phyloP scores from a whole-genome alignment of 2,888 invertebrate genomes.

The Hemicrepidius hirtus region DNA sequence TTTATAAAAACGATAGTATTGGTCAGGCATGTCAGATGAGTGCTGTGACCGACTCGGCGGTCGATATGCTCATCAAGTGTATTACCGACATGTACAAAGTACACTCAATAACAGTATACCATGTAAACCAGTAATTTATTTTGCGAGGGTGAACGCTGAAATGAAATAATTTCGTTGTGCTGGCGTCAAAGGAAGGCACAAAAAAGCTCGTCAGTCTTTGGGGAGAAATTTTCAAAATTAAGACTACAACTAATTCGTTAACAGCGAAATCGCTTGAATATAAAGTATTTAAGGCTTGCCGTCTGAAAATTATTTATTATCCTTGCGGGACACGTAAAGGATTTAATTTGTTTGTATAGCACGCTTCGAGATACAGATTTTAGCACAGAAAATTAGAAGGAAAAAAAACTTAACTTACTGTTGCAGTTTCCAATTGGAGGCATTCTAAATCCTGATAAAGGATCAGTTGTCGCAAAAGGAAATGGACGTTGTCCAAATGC shows the following conservation, averaged over 20 bases:
- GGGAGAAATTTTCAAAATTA: conserved; percentile 32
- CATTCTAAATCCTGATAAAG: conserved; percentile 90
- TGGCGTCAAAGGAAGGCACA: conserved; percentile 22
- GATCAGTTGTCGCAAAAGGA: conserved; percentile 89
- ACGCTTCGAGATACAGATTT: conserved; percentile 17
- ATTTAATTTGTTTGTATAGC: conserved; percentile 43
- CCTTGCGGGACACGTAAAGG: conserved; percentile 58
- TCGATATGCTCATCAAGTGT: conserved; percentile 66
- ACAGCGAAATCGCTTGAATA: conserved; percentile 50
- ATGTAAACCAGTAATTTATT: conserved; percentile 41
- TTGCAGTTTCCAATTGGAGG: conserved; percentile 93
- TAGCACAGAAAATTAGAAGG: conserved; percentile 17
- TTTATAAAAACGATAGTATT: conserved; percentile 57
- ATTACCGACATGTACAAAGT: conserved; percentile 66
- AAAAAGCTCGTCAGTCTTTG: conserved; percentile 14
- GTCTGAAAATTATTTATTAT: conserved; percentile 57
- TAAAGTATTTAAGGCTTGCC: conserved; percentile 44
- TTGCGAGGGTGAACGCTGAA: conserved; percentile 8
- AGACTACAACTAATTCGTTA: conserved; percentile 50
- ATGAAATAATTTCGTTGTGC: conserved; percentile 26
- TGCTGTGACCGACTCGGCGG: conserved; percentile 61
- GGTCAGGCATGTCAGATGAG: conserved; percentile 52
- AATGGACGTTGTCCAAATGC: conserved; percentile 92
- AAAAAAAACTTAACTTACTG: conserved; percentile 80
- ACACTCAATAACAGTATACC: conserved; percentile 56